Base-by-base conservation (phyloP, 30 jellyfish, hydroid and myxozoan genomes). In the Chrysaora quinquecirrha region DNA sequence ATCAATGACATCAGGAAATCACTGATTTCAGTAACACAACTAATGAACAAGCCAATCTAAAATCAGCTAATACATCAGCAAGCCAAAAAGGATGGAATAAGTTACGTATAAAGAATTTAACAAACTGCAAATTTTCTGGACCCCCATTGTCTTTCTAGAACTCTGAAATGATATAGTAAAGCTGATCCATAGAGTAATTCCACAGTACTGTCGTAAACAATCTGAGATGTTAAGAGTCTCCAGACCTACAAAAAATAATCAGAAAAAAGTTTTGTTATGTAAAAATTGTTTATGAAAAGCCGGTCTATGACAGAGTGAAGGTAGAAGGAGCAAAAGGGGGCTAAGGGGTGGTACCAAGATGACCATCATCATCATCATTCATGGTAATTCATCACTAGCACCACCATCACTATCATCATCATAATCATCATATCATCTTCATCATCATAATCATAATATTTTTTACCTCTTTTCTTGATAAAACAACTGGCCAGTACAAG, bases 111-210 rank as follows among this genome's bases (percentile, higher is more conserved):
- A 34, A 46, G 29, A 35, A 11, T 56, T 0, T 14, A 19, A 48
- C 71, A 74, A 50, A 85, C 95, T 14, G 95, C 85, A 85, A 71
- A 85, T 30, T 75, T 85, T 71, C 73, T 75, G 30, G 95, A 71
- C n/a, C 95, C 95, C 95, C 95, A 85, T 47, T 76, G 87, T 48
- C 95, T 85, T 22, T 85, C 95, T 2, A 85, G 79, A 46, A 48
- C 34, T 72, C 95, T 64, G 34, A 85, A 23, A 56, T 85, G 33
- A 75, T 85, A 85, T 11, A 85, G 56, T 0, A 85, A 52, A 19
- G 77, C 87, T 14, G 95, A 85, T 25, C 95, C 86, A 75, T 67
- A 75, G 6, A 85, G 28, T 2, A 74, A 63, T 64, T 85, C 95
- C 14, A 69, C 78, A 58, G 85, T 31, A 52, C 88, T 71, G 52